Conservation (phyloP, 2,113 vertebrate species). For the Dipodomys ordii region DNA sequence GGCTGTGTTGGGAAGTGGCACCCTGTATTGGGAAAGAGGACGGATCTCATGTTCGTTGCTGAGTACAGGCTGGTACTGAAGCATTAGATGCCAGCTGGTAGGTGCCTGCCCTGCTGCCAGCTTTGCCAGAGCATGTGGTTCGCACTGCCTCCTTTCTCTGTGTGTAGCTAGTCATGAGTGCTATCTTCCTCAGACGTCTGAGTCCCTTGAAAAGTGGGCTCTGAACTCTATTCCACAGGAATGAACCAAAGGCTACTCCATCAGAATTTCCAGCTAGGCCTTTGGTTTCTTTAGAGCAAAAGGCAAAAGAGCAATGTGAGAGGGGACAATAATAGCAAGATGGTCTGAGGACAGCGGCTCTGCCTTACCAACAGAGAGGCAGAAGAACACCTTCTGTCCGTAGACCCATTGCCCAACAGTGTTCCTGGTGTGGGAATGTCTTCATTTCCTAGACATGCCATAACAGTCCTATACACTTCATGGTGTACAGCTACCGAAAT, state of each 20-base stretch:
- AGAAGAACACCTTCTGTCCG: background rate
- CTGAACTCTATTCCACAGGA: background rate
- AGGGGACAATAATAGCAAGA: background rate
- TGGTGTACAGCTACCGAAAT: background rate
- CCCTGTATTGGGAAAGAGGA: background rate
- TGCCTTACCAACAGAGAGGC: background rate
- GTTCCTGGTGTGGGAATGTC: background rate
- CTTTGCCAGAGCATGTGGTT: background rate
- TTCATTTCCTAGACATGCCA: background rate
- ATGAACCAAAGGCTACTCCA: background rate
- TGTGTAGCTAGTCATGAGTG: background rate
- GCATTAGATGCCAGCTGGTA: background rate
- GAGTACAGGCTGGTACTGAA: background rate
- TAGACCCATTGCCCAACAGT: background rate
- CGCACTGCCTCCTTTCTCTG: conserved; percentile 2
- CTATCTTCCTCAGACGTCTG: background rate
- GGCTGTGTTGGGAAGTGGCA: background rate
- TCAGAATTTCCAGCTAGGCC: conserved; percentile 21
- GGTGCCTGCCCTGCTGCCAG: background rate
- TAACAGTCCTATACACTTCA: background rate
- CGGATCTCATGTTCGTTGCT: background rate
- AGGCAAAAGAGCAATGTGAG: conserved; percentile 11
- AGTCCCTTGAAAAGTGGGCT: conserved; percentile 5
- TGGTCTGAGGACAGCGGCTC: conserved; percentile 2
- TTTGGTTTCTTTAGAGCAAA: conserved; percentile 45